Conservation (phyloP, 2,888 invertebrate species). For the Pecten maximus region DNA sequence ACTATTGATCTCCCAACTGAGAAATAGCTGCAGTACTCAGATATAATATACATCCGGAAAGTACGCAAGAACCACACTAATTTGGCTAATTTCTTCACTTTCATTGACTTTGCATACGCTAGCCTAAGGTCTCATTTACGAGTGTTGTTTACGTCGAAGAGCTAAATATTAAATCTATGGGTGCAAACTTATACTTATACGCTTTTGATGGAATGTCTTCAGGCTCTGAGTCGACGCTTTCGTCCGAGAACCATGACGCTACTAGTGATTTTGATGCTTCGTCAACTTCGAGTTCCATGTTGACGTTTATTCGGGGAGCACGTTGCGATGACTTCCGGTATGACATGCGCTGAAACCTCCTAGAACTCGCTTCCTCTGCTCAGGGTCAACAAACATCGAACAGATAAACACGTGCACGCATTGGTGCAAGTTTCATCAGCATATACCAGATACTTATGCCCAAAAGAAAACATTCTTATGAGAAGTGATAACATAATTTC, state of each 20-base stretch:
- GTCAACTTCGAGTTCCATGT: conserved; percentile 45
- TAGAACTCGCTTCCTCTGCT: background rate
- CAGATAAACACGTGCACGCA: background rate
- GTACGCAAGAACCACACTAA: too few relatives aligned
- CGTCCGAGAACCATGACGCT: conserved; percentile 46
- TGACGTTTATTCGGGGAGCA: background rate
- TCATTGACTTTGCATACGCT: too few relatives aligned
- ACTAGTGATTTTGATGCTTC: conserved; percentile 40
- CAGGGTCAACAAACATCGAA: background rate
- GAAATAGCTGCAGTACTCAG: too few relatives aligned
- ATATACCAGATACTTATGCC: too few relatives aligned
- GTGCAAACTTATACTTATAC: background rate
- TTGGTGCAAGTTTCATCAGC: background rate
- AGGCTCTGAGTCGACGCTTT: background rate
- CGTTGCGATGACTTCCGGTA: background rate
- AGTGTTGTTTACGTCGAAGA: too few relatives aligned
- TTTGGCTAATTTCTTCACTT: too few relatives aligned
- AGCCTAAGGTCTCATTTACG: too few relatives aligned
- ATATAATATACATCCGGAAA: too few relatives aligned
- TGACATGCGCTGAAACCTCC: conserved; percentile 10
- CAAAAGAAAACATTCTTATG: too few relatives aligned
- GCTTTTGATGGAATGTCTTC: background rate
- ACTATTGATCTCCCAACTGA: too few relatives aligned
- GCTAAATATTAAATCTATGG: too few relatives aligned
- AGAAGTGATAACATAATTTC: too few relatives aligned